These are phyloP conservation scores for Mnemiopsis leidyi DNA, from an alignment of 37 sponge, comb jelly and placozoan genomes.

Conservation along the genomic window DNA sequence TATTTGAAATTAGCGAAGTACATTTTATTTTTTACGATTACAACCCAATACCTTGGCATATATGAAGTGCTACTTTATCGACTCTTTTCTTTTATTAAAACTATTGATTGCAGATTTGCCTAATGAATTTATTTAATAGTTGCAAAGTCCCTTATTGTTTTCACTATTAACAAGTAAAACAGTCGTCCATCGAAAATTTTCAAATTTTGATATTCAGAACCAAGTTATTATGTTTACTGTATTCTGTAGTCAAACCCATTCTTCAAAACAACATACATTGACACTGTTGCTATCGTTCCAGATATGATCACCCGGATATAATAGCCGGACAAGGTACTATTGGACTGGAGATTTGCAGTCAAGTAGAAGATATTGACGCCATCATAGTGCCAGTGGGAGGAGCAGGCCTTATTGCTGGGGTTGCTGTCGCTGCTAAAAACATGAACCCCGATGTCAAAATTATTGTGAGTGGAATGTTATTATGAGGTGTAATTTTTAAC, in stretches of 20 bases:
- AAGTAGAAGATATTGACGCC: slow-evolving; percentile 79
- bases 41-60: too few species aligned
- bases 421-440: slow-evolving; percentile 78
- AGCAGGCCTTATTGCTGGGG: slow-evolving; percentile 84
- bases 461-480: slow-evolving; percentile 85
- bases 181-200: not conserved
- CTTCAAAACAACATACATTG: not conserved
- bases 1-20: too few species aligned
- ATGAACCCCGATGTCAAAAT: slow-evolving; percentile 72
- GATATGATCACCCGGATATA: slow-evolving; percentile 79
- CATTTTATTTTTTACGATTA: too few species aligned
- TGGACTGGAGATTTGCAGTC: slow-evolving; percentile 79
- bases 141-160: not conserved
- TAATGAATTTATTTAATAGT: too few species aligned
- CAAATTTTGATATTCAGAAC: not conserved
- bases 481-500: too few species aligned
- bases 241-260: not conserved
- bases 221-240: not conserved
- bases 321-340: slow-evolving; percentile 85
- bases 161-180: not conserved
- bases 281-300: not conserved
- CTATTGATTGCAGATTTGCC: too few species aligned
- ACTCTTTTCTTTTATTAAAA: too few species aligned
- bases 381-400: slow-evolving; percentile 89
- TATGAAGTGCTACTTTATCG: too few species aligned